A percentile compares a stretch with the other conserved stretches of the same genome.
phyloP scores from a whole-genome alignment of 1,140 invertebrate species.

The Penaeus japonicus region DNA sequence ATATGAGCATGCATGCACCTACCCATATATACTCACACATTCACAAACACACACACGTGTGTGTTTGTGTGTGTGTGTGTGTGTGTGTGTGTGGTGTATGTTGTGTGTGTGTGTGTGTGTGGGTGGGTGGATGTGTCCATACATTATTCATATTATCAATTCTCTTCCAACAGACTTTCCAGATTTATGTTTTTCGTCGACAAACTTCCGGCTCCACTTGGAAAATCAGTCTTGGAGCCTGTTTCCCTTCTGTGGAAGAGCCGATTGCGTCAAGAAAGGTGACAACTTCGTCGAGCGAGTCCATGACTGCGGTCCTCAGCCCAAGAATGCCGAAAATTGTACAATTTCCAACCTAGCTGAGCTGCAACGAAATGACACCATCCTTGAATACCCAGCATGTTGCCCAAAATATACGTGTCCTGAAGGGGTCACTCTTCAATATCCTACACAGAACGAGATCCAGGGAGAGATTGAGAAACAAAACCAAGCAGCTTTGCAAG shows the following conservation, averaged over 20 bases:
- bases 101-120: too few relatives aligned
- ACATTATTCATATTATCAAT: background rate
- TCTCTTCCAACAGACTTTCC: constrained; percentile 78
- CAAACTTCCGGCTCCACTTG: constrained; percentile 84
- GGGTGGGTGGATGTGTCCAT: background rate
- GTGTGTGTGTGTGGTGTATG: too few relatives aligned
- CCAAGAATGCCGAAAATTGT: constrained; percentile 84
- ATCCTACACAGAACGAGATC: constrained; percentile 34
- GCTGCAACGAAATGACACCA: constrained; percentile 78
- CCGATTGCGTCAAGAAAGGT: constrained; percentile 74
- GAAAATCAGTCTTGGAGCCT: constrained; percentile 84
- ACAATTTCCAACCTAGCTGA: constrained; percentile 83
- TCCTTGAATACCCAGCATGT: constrained; percentile 73
- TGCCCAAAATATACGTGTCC: constrained; percentile 87
- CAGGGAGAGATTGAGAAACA: constrained; percentile 7
- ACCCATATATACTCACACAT: too few relatives aligned
- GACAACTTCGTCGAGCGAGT: constrained; percentile 78
- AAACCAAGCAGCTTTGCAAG: background rate
- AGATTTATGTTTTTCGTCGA: constrained; percentile 86
- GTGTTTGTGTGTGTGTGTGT: too few relatives aligned
- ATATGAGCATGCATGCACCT: too few relatives aligned
- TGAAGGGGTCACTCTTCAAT: constrained; percentile 81
- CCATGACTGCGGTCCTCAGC: constrained; percentile 86
- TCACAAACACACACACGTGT: too few relatives aligned
- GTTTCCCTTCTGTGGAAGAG: constrained; percentile 85